phyloP scores from a whole-genome alignment of 2,888 invertebrate genomes.

The Agriopis aurantiaria region DNA sequence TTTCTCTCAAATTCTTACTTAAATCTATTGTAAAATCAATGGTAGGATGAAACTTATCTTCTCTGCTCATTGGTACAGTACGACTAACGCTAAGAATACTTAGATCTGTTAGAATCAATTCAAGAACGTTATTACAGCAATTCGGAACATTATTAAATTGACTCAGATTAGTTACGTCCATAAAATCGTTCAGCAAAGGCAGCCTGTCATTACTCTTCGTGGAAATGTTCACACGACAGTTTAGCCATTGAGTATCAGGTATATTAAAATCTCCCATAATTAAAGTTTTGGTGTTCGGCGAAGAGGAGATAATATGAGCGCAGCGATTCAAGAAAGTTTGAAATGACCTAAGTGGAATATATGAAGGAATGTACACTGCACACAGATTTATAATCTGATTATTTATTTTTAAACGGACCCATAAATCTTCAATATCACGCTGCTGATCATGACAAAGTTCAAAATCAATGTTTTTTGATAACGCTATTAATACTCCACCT shows the following conservation, averaged over 20 bases:
- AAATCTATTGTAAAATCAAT: neutral
- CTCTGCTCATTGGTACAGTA: neutral
- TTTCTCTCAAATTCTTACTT: neutral
- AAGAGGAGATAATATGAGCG: neutral
- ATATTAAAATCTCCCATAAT: neutral
- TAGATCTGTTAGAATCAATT: neutral
- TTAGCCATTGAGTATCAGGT: neutral
- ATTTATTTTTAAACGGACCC: neutral
- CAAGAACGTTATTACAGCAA: neutral
- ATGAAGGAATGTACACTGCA: neutral
- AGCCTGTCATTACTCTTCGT: neutral
- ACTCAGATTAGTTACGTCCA: neutral
- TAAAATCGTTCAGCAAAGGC: neutral
- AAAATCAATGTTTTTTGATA: neutral
- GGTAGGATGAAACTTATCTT: neutral
- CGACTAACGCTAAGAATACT: neutral
- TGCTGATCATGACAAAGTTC: neutral
- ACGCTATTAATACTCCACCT: slow-evolving; percentile 1
- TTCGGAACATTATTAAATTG: neutral
- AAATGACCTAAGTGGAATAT: neutral
- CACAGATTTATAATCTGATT: neutral
- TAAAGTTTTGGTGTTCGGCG: neutral
- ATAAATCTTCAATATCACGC: neutral
- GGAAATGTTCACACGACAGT: neutral
- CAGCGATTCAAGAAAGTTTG: neutral